Conservation (phyloP, 2,888 invertebrate genomes). For the Coenonympha glycerion region DNA sequence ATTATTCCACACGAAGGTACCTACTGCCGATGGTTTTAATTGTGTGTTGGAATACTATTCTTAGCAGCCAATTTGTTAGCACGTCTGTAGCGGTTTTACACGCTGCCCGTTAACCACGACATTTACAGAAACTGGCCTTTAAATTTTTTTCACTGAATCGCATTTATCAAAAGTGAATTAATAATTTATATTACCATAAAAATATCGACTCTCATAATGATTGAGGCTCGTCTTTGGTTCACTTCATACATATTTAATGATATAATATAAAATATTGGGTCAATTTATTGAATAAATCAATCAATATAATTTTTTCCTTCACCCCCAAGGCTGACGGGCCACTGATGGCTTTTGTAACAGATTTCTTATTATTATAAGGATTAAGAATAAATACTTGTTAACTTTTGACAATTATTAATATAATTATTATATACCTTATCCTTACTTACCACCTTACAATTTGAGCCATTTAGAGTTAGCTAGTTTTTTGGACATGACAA, state of each 20-base stretch:
- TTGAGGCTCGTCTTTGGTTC: conserved; percentile 39
- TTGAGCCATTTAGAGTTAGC: too few relatives aligned
- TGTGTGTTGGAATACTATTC: not conserved
- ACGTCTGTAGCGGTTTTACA: conserved; percentile 13
- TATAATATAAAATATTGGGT: conserved; percentile 51
- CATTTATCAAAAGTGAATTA: conserved; percentile 71
- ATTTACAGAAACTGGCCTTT: conserved; percentile 56
- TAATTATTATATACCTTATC: too few relatives aligned
- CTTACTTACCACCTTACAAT: too few relatives aligned
- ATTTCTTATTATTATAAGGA: not conserved
- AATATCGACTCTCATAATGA: conserved; percentile 63
- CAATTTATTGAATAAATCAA: conserved; percentile 39
- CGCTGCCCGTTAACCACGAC: conserved; percentile 56
- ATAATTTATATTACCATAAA: conserved; percentile 70
- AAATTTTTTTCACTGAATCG: conserved; percentile 40
- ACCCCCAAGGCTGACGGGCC: conserved; percentile 19
- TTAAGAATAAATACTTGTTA: not conserved
- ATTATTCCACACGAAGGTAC: too few relatives aligned
- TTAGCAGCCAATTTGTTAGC: conserved; percentile 16
- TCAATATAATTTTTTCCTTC: conserved; percentile 36
- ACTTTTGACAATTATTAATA: not conserved
- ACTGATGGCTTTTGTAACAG: conserved; percentile 13
- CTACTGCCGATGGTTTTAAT: not conserved
- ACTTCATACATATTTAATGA: conserved; percentile 51
- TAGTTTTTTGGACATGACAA: too few relatives aligned